These are phyloP conservation scores for Lottia gigantea DNA, from an alignment of 2,888 invertebrate genomes.

Conservation along the genomic window DNA sequence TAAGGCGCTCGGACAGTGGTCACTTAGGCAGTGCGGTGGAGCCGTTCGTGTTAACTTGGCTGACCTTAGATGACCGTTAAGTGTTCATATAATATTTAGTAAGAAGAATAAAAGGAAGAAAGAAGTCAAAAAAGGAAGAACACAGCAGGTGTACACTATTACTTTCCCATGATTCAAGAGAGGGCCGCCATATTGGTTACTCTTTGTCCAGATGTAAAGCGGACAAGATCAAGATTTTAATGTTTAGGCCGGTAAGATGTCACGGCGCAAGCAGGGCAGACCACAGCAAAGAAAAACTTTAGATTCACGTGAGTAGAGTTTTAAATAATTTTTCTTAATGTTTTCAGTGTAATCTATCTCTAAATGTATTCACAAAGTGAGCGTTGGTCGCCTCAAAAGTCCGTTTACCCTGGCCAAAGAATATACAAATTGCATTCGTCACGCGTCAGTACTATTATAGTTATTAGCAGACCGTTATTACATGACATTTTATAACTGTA, in stretches of 20 bases:
- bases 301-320: constrained; percentile 64
- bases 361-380: too few species aligned
- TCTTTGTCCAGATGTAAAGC: constrained; percentile 50
- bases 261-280: constrained; percentile 68
- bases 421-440: too few species aligned
- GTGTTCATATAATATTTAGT: constrained; percentile 26
- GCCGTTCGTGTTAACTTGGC: constrained; percentile 4
- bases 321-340: not conserved
- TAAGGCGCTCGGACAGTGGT: constrained; percentile 21
- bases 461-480: too few species aligned
- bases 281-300: constrained; percentile 68
- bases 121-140: constrained; percentile 28
- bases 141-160: constrained; percentile 28
- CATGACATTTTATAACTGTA: too few species aligned
- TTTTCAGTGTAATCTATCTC: not conserved
- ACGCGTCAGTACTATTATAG: too few species aligned
- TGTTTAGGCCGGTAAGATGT: constrained; percentile 35
- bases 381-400: too few species aligned
- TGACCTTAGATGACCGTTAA: constrained; percentile 29
- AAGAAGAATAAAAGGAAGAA: constrained; percentile 29
- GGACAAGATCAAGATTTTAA: constrained; percentile 36
- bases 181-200: constrained; percentile 53
- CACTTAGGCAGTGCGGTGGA: constrained; percentile 13
- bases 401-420: too few species aligned
- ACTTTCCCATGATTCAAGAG: constrained; percentile 36